Evolutionary conservation across 2,113 vertebrate species (phyloP).

Genomic region (Zosterops pallidus): DNA sequence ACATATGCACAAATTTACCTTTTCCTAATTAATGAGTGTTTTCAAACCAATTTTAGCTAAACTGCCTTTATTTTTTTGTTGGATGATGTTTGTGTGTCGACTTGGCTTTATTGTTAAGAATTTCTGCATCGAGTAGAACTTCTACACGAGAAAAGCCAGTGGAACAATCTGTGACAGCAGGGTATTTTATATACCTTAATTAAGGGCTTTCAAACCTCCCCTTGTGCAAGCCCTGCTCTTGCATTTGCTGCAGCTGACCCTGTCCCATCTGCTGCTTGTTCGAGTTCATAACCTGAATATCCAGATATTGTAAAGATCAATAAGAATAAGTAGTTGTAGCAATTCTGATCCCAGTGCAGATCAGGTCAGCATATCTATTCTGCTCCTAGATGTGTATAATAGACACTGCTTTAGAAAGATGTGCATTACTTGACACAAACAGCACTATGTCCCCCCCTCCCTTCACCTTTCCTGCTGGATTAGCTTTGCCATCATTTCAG

Average conservation of each 20-base stretch:
- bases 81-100: background rate
- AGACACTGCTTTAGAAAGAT: background rate
- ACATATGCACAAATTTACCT: background rate
- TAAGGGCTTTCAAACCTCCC: background rate
- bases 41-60: background rate
- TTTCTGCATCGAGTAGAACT: background rate
- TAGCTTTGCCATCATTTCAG: background rate
- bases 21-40: constrained; percentile 11
- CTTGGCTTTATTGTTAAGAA: background rate
- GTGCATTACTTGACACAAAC: background rate
- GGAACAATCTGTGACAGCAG: background rate
- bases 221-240: background rate
- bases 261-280: rapidly evolving
- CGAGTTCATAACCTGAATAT: background rate
- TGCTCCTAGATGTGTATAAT: background rate
- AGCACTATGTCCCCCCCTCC: rapidly evolving
- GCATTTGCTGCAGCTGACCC: background rate
- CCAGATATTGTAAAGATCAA: background rate
- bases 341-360: background rate
- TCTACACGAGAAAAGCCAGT: background rate
- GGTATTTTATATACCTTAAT: background rate
- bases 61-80: background rate
- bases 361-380: background rate
- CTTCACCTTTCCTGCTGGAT: background rate
- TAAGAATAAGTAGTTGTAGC: background rate